phyloP scores from a whole-genome alignment of 2,797 vertebrate genomes.

The Neosilurus hyrtlii region DNA sequence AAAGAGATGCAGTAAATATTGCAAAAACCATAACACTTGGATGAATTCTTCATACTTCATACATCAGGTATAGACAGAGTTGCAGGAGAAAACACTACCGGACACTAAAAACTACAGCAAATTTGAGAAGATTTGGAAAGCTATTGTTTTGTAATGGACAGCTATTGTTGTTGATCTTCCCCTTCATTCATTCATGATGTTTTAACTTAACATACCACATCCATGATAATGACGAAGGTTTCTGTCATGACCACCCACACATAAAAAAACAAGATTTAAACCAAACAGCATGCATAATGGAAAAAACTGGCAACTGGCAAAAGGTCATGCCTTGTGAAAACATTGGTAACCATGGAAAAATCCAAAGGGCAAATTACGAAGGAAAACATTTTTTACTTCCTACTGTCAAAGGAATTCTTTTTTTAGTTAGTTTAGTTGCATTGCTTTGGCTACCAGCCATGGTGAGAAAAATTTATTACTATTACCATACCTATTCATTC shows the following conservation, averaged over 20 bases:
- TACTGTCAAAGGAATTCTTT: neutral
- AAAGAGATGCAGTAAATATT: neutral
- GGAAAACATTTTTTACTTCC: too few relatives aligned
- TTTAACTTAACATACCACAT: neutral
- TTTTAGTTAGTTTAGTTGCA: neutral
- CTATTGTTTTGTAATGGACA: neutral
- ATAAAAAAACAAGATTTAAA: neutral
- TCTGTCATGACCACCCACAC: conserved; percentile 8
- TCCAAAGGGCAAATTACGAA: neutral
- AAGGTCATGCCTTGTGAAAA: neutral
- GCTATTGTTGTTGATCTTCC: neutral
- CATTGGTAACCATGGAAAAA: neutral
- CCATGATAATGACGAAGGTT: neutral
- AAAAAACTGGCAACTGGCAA: neutral
- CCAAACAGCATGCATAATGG: neutral
- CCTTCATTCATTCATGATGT: neutral
- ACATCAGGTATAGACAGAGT: neutral
- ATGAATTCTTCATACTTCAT: neutral
- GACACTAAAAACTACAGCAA: neutral
- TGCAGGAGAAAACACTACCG: too few relatives aligned
- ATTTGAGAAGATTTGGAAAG: neutral
- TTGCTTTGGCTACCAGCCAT: neutral
- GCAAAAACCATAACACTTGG: neutral
- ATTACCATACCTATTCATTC: neutral
- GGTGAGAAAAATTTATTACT: neutral